A percentile compares a stretch with the other conserved stretches of the same genome.
Conservation (phyloP, 2,888 invertebrate genomes). For the Pollenia amentaria region DNA sequence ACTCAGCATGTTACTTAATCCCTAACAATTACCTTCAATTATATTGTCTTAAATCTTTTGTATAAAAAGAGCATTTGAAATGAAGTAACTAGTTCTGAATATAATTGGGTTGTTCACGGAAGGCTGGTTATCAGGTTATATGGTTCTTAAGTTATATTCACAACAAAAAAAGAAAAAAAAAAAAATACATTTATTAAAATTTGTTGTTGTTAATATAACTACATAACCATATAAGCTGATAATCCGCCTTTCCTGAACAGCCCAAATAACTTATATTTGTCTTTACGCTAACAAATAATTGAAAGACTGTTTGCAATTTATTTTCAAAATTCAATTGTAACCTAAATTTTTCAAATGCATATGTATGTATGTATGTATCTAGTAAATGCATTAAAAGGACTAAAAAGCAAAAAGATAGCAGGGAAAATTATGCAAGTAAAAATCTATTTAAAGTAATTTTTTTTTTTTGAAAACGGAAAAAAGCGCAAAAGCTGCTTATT, state of each 20-base stretch:
- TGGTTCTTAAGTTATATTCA: too few relatives aligned
- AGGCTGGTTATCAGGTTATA: too few relatives aligned
- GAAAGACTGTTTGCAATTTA: constrained; percentile 4
- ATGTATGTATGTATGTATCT: neutral
- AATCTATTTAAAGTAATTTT: too few relatives aligned
- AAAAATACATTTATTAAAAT: too few relatives aligned
- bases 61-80: constrained; percentile 1
- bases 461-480: too few relatives aligned
- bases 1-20: constrained; percentile 41
- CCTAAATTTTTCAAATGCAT: constrained; percentile 28
- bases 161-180: too few relatives aligned
- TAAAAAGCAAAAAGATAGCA: neutral
- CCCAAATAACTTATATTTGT: neutral
- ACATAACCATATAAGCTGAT: too few relatives aligned
- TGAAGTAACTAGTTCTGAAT: neutral
- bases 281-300: neutral
- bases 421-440: neutral
- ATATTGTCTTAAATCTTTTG: constrained; percentile 50
- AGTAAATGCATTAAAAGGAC: neutral
- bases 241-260: too few relatives aligned
- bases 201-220: too few relatives aligned
- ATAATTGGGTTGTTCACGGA: too few relatives aligned
- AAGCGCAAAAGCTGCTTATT: too few relatives aligned
- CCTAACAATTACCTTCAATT: constrained; percentile 53
- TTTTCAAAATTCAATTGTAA: constrained; percentile 58